These are phyloP conservation scores for Carettochelys insculpta DNA, from an alignment of 2,113 vertebrate species.

Conservation along the genomic window DNA sequence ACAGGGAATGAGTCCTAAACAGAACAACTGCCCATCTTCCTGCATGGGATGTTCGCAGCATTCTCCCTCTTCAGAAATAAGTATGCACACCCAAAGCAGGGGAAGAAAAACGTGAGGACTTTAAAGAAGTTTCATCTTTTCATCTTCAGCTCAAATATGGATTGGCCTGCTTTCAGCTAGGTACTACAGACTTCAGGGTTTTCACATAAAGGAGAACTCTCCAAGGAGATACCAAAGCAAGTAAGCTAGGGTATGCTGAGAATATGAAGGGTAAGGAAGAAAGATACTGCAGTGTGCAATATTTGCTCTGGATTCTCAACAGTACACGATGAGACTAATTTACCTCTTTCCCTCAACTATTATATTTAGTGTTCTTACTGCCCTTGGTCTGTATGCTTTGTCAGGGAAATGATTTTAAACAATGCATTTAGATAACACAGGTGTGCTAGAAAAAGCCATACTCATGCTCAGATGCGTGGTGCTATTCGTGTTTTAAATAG, in stretches of 20 bases:
- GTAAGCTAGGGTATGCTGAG: conserved; percentile 14
- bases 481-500: background rate
- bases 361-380: background rate
- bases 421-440: background rate
- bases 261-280: background rate
- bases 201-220: conserved; percentile 29
- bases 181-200: background rate
- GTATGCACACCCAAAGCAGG: background rate
- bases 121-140: conserved; percentile 36
- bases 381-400: background rate
- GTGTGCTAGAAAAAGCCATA: background rate
- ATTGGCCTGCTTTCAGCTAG: conserved; percentile 10
- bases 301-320: background rate
- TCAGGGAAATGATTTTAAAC: background rate
- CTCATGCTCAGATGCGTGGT: background rate
- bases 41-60: background rate
- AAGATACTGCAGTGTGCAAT: background rate
- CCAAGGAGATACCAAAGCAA: conserved; percentile 18
- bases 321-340: background rate
- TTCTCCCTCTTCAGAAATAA: background rate
- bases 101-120: background rate
- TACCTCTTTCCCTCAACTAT: background rate
- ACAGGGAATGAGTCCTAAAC: background rate
- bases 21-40: background rate
- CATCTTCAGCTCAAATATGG: conserved; percentile 38